Evolutionary conservation across 2,888 invertebrate genomes (phyloP), one percentile per base, ranked within the genome.

Genomic region (Hanleya hanleyi): DNA sequence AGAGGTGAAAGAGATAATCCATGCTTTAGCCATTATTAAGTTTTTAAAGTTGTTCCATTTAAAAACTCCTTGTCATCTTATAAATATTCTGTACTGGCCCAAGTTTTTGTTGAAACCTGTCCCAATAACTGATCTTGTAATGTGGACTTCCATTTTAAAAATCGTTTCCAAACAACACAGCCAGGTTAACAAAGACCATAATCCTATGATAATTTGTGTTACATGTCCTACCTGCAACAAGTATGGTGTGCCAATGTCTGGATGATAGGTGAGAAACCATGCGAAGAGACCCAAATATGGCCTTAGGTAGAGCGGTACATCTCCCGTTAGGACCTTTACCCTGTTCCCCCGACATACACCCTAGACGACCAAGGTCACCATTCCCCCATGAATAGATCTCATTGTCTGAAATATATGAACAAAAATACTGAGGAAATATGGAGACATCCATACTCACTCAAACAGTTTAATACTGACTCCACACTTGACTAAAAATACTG

Each of bases 371-470:
- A 80, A 87, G 86, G 37, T 89, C 89, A 26, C 87, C 86, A 78
- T 86, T 83, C 15, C 90, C 90, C 86, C 89, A 90, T 0, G 88
- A 87, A 78, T 86, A 90, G 9, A 90, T 81, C 68, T 86, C 82
- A 73, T 89, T 90, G 68, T 90, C 89, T 88, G 84, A 41, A 73
- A 73, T 9, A 51, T 22, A n/a, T n/a, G n/a, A n/a, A n/a, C n/a
- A n/a, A n/a, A n/a, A n/a, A n/a, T n/a, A n/a, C n/a, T n/a, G n/a
- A n/a, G n/a, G n/a, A n/a, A n/a, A n/a, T n/a, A n/a, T n/a, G n/a
- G n/a, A n/a, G n/a, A n/a, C n/a, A n/a, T n/a, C n/a, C n/a, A n/a
- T n/a, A n/a, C n/a, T n/a, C n/a, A n/a, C n/a, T n/a, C n/a, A n/a
- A n/a, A n/a, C n/a, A n/a, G n/a, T n/a, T n/a, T n/a, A n/a, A n/a